phyloP scores from a whole-genome alignment of 2,797 vertebrate genomes.

The Cichlasoma orientale region DNA sequence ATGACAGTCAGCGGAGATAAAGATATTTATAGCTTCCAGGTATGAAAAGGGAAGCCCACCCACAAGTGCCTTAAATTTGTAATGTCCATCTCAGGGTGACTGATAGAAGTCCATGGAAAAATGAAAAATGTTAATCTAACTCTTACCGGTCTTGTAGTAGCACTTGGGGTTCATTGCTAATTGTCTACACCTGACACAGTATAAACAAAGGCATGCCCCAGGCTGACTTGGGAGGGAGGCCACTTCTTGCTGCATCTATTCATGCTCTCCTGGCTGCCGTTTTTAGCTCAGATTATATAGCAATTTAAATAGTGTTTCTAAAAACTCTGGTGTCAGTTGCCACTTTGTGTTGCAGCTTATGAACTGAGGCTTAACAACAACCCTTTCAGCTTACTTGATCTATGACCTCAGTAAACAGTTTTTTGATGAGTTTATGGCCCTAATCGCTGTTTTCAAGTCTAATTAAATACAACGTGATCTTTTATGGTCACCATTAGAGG shows the following conservation, averaged over 20 bases:
- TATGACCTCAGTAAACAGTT: rapidly evolving
- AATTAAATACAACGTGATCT: background rate
- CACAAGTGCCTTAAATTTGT: background rate
- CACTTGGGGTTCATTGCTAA: background rate
- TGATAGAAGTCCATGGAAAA: background rate
- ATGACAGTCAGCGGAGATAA: background rate
- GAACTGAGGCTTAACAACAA: background rate
- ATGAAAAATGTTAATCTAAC: background rate
- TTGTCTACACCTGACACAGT: background rate
- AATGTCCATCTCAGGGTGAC: background rate
- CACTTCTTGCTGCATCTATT: no score
- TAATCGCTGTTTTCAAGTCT: background rate
- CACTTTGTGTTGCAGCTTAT: background rate
- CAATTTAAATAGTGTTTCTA: background rate
- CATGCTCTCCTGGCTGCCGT: background rate
- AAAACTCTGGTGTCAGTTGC: background rate
- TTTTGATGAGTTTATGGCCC: background rate
- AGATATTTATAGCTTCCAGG: background rate
- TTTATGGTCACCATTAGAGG: background rate
- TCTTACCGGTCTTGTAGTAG: background rate
- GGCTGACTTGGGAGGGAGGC: background rate
- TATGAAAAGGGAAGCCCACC: background rate
- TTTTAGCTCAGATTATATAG: background rate
- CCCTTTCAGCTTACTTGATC: background rate
- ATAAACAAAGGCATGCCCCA: background rate